Conservation (phyloP, 2,113 vertebrate species). For the Microcebus lehilahytsara region DNA sequence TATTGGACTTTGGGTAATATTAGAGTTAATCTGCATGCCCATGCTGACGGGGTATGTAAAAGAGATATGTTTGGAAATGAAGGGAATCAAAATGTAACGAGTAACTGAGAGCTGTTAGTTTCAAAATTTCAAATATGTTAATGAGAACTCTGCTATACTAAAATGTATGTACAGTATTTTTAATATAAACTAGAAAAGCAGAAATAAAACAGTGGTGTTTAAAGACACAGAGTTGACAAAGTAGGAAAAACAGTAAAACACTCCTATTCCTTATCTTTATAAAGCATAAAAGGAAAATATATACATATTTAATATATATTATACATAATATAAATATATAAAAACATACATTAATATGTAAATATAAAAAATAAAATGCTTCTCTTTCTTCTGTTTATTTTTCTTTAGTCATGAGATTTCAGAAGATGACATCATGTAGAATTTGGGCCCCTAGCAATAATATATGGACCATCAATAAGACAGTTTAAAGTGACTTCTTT, state of each 20-base stretch:
- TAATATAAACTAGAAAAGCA: constrained; percentile 1
- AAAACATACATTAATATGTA: neutral
- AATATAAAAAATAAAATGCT: neutral
- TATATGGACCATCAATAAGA: neutral
- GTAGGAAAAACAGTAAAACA: neutral
- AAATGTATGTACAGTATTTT: neutral
- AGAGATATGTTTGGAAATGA: neutral
- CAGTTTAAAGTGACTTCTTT: neutral
- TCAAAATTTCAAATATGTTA: neutral
- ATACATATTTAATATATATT: neutral
- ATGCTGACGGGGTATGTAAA: neutral
- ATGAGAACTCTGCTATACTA: neutral
- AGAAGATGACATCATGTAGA: neutral
- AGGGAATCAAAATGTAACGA: neutral
- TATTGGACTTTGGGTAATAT: neutral
- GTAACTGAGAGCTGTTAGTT: neutral
- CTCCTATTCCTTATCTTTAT: neutral
- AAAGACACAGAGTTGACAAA: neutral
- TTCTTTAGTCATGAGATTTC: neutral
- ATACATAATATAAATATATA: neutral
- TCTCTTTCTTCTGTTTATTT: neutral
- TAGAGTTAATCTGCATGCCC: neutral
- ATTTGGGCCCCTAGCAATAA: neutral
- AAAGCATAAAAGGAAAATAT: neutral
- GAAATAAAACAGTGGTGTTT: neutral